These are phyloP conservation scores for Megaceryle torquata DNA, from an alignment of 2,113 vertebrate genomes.

Conservation along the genomic window DNA sequence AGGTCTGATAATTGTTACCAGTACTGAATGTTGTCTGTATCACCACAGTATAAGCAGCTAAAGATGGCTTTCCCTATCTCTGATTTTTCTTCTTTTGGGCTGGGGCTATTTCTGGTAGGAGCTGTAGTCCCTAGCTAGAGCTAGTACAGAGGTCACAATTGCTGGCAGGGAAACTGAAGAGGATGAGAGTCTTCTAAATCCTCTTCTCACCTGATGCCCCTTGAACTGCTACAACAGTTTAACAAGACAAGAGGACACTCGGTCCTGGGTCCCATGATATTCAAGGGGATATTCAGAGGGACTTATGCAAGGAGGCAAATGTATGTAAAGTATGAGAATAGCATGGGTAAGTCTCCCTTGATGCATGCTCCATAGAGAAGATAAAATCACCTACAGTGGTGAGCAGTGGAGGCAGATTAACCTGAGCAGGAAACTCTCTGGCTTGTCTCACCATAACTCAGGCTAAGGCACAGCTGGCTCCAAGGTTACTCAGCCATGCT, in stretches of 20 bases:
- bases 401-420: background rate
- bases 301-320: background rate
- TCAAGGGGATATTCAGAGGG: background rate
- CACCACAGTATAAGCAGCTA: background rate
- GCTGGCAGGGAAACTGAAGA: background rate
- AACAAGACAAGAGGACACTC: background rate
- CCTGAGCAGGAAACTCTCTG: background rate
- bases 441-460: background rate
- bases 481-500: background rate
- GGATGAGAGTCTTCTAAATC: background rate
- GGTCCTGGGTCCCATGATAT: background rate
- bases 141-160: background rate
- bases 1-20: background rate
- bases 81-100: background rate
- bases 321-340: background rate
- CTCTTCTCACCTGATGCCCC: background rate
- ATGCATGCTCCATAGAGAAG: background rate
- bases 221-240: background rate
- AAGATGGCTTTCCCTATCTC: background rate
- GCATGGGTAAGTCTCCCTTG: background rate
- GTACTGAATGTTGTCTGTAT: background rate
- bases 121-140: background rate
- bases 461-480: background rate
- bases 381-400: background rate
- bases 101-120: background rate